Evolutionary conservation across 2,888 invertebrate species (phyloP), one percentile per base, ranked within the genome.

Genomic region (Acanthosepion esculentum): DNA sequence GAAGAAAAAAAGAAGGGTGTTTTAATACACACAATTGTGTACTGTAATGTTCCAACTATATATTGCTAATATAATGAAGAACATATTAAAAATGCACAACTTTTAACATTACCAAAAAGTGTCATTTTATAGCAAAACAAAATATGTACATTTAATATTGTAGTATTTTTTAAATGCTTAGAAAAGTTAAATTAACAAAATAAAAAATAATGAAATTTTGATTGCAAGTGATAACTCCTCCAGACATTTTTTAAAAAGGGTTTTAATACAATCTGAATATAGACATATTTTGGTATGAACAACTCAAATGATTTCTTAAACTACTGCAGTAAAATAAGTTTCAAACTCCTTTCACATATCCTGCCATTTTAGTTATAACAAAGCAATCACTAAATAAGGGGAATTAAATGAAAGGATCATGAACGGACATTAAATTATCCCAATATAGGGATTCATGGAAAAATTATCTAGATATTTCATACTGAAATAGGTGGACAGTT

Each of bases 51-150:
- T 78, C 29, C 29, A 78, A n/a, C 29, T 78, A n/a, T n/a, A 78
- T n/a, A 5, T 12, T n/a, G 33, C 78, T 78, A n/a, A 78, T n/a
- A 78, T 78, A n/a, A n/a, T n/a, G n/a, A 78, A 78, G 12, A 78
- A 78, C n/a, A 78, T n/a, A n/a, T n/a, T 5, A 33, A 33, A 78
- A 78, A 78, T 78, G n/a, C 33, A 78, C 78, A 78, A 78, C 78
- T 78, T 78, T 78, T 78, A 78, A 78, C 78, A n/a, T 78, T 78
- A 78, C 78, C 78, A 78, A 78, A 41, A 78, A 78, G 78, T 78
- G 78, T 78, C 78, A 78, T 78, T 78, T 78, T n/a, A 78, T 78
- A 78, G 78, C 78, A 78, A 78, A 78, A 78, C 78, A 78, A 20
- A 59, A 78, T 78, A 78, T 78, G n/a, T 78, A 78, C 78, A 78